A percentile compares a stretch with the other conserved stretches of the same genome.
Evolutionary conservation across 1,140 invertebrate species (phyloP).

Genomic region (Pseudomyrmex gracilis): DNA sequence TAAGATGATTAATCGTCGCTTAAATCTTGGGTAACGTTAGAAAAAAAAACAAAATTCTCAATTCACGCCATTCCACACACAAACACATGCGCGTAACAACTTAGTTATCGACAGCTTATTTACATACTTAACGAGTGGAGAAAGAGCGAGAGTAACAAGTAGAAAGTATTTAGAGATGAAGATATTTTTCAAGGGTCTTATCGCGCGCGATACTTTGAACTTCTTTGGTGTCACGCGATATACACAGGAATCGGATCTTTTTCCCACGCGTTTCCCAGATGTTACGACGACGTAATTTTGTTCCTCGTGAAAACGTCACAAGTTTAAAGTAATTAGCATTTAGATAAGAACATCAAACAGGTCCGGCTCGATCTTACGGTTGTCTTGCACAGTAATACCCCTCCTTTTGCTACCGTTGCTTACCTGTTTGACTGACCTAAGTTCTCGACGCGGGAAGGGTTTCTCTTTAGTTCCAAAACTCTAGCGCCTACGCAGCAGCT

Average conservation of each 20-base stretch:
- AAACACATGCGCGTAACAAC: too few species aligned
- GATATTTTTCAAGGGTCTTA: not conserved
- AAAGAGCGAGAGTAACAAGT: not conserved
- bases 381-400: too few species aligned
- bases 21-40: conserved; percentile 15
- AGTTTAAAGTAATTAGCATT: conserved; percentile 75
- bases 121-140: not conserved
- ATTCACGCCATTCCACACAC: not conserved
- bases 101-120: not conserved
- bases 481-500: not conserved
- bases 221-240: conserved; percentile 43
- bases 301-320: conserved; percentile 43
- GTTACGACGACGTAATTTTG: conserved; percentile 52
- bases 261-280: conserved; percentile 52
- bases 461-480: conserved; percentile 17
- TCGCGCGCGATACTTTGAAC: not conserved
- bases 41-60: not conserved
- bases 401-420: not conserved
- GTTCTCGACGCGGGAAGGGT: not conserved
- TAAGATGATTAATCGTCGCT: conserved; percentile 40
- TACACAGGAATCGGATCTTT: conserved; percentile 57
- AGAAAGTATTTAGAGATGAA: not conserved
- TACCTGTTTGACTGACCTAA: not conserved
- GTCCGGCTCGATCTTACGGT: not conserved
- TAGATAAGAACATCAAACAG: conserved; percentile 73